phyloP scores from a whole-genome alignment of 2,797 vertebrate species.

The Tragelaphus eurycerus region DNA sequence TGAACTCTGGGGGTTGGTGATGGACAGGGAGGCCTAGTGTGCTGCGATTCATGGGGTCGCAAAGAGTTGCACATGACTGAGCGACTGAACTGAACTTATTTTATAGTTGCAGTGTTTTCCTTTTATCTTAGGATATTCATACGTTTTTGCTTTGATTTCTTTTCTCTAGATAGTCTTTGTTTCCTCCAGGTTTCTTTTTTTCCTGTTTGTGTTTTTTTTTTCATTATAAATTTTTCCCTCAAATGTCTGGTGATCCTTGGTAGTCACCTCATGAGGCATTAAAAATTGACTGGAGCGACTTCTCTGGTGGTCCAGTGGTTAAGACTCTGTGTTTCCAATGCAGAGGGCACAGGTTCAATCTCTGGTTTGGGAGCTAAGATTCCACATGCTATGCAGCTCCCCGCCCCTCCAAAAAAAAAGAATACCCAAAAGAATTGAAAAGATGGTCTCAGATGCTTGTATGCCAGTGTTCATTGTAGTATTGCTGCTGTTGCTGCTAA shows the following conservation, averaged over 20 bases:
- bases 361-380: not conserved
- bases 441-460: not conserved
- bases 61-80: too few relatives aligned
- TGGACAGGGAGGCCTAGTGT: too few relatives aligned
- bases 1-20: too few relatives aligned
- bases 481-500: not conserved
- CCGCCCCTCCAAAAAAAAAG: fast-evolving
- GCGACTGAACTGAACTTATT: too few relatives aligned
- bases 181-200: not conserved
- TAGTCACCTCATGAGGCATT: not conserved
- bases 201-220: not conserved
- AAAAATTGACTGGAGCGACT: not conserved
- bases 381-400: not conserved
- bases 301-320: too few relatives aligned
- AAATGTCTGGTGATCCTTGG: not conserved
- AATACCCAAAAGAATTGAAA: not conserved
- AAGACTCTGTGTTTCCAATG: not conserved
- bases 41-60: too few relatives aligned
- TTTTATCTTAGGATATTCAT: not conserved
- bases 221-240: not conserved
- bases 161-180: not conserved
- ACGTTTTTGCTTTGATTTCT: not conserved
- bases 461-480: not conserved
- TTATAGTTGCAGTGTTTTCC: not conserved
- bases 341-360: not conserved